Base-by-base conservation (phyloP, 2,113 vertebrate species). In the Psittacara wagleri region DNA sequence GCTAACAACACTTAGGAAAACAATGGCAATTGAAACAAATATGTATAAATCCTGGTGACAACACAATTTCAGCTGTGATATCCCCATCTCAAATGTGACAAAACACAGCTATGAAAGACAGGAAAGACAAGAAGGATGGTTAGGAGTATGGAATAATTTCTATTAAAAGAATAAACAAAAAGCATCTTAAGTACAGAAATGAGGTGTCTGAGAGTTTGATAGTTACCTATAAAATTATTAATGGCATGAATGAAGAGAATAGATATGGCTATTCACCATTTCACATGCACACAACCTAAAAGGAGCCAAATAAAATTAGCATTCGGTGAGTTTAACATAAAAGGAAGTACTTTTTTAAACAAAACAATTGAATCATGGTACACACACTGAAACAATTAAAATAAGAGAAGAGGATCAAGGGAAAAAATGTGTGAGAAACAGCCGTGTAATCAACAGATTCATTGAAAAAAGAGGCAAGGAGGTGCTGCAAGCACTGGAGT, bases 41-140 rank as follows among this genome's bases (percentile, higher is more conserved):
- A 19, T 4, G 2, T 41, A 28, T 16, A 83, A 68, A 75, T 7
- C 4, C 11, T 23, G 7, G 1, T 46, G 43, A 41, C 10, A 67
- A 12, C 3, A 14, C 3, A 37, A 3, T 63, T 85, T 79, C 37
- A 51, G 5, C n/a, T 64, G 13, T 64, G 17, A 39, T 46, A 51
- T 13, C 2, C 2, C 25, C 10, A 35, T 64, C 17, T 76, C 48
- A 70, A 73, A 70, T 90, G 6, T 54, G 10, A 37, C 24, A 11
- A 78, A 77, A 49, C 8, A 80, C 17, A 80, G 23, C 10, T 78
- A 8, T 23, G 43, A 22, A 25, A 41, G 15, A 19, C 2, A 55
- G 10, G 5, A 73, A 67, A 4, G 14, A 49, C 10, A 43, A 52
- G 46, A 63, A n/a, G 2, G 0, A 1, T 43, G 5, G 8, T 63